These are phyloP conservation scores for Zygogramma bicolorata DNA, from an alignment of 2,888 invertebrate genomes.

Conservation along the genomic window DNA sequence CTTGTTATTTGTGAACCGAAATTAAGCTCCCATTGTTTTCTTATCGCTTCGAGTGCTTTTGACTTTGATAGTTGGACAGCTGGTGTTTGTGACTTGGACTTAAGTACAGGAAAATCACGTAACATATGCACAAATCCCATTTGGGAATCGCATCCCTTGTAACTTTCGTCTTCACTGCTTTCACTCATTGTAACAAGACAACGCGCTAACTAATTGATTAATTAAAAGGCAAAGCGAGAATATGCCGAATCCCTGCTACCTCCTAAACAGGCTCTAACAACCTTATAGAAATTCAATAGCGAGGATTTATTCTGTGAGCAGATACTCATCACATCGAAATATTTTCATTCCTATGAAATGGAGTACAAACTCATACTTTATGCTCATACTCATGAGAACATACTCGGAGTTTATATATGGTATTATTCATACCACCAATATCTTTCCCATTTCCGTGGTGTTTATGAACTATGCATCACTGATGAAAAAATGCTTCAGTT, in stretches of 20 bases:
- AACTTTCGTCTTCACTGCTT: background rate
- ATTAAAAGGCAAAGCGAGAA: background rate
- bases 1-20: constrained; percentile 32
- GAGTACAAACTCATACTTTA: too few species aligned
- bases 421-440: background rate
- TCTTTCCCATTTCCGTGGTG: too few species aligned
- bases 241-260: background rate
- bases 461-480: too few species aligned
- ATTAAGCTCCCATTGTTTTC: constrained; percentile 34
- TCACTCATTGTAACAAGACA: background rate
- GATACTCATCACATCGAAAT: too few species aligned
- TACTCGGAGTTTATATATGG: background rate
- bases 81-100: constrained; percentile 25
- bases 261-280: background rate
- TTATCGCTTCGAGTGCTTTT: constrained; percentile 24
- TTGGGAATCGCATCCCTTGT: background rate
- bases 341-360: background rate
- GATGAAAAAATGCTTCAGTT: too few species aligned
- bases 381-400: too few species aligned
- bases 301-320: background rate
- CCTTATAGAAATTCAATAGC: background rate
- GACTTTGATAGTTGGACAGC: constrained; percentile 24
- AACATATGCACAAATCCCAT: background rate
- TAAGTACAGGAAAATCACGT: constrained; percentile 22
- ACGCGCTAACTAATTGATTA: background rate